phyloP scores from a whole-genome alignment of 2,797 vertebrate genomes.

The Megaceryle alcyon region DNA sequence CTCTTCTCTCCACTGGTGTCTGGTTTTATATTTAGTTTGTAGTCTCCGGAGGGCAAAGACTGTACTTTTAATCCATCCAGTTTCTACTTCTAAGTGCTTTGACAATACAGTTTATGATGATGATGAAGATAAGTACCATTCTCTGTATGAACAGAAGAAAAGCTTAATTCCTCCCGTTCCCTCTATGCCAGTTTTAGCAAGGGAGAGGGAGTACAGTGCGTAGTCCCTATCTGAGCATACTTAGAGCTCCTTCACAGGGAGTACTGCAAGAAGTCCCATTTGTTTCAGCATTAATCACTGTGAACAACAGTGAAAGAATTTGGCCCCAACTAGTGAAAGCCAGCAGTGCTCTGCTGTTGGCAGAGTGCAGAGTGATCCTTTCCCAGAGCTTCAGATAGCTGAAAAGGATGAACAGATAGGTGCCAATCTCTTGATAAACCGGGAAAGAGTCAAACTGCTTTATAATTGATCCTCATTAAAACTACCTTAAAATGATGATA shows the following conservation, averaged over 20 bases:
- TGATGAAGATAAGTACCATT: not conserved
- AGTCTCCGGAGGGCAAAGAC: not conserved
- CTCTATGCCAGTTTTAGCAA: not conserved
- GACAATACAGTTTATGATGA: not conserved
- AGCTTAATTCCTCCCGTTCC: not conserved
- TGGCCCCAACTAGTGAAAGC: conserved; percentile 10
- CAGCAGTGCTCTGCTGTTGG: conserved; percentile 25
- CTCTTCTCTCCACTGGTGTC: not conserved
- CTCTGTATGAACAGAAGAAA: not conserved
- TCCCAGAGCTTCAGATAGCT: conserved; percentile 30
- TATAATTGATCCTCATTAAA: not conserved
- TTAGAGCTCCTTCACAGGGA: conserved; percentile 31
- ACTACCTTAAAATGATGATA: not conserved
- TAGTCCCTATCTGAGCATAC: not conserved
- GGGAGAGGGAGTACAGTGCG: not conserved
- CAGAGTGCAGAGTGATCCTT: not conserved
- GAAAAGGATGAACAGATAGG: not conserved
- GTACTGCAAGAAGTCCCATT: conserved; percentile 41
- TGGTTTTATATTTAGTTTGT: not conserved
- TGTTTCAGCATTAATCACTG: conserved; percentile 56
- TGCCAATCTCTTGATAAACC: not conserved
- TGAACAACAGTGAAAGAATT: conserved; percentile 59
- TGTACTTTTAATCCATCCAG: not conserved
- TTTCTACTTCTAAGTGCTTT: not conserved
- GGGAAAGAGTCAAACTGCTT: not conserved